phyloP scores from a whole-genome alignment of 2,888 invertebrate genomes.

The Ophioninae sp. region DNA sequence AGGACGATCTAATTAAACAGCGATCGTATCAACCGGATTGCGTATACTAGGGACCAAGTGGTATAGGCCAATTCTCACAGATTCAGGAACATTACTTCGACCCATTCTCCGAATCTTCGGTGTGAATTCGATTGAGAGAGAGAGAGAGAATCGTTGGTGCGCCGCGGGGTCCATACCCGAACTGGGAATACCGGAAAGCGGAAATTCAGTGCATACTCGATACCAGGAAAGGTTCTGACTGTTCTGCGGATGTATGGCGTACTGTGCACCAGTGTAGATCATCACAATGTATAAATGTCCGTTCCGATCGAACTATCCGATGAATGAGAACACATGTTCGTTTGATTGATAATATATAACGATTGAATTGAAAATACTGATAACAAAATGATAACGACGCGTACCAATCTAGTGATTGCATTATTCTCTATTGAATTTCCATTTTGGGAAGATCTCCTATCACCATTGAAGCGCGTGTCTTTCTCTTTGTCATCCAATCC shows the following conservation, averaged over 20 bases:
- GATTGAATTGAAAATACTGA: constrained; percentile 18
- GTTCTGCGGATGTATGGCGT: constrained; percentile 10
- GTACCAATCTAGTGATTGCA: not conserved
- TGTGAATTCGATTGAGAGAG: not conserved
- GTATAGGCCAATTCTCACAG: constrained; percentile 33
- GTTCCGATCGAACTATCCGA: not conserved
- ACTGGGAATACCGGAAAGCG: constrained; percentile 53
- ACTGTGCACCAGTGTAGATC: constrained; percentile 8
- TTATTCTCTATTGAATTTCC: constrained; percentile 21
- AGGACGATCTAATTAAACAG: constrained; percentile 52
- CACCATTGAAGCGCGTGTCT: constrained; percentile 9
- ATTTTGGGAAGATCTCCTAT: constrained; percentile 7
- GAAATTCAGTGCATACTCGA: constrained; percentile 50
- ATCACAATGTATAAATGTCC: not conserved
- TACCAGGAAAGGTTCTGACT: constrained; percentile 37
- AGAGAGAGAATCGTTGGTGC: constrained; percentile 30
- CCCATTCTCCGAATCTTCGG: constrained; percentile 40
- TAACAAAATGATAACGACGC: constrained; percentile 17
- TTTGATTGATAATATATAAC: constrained; percentile 25
- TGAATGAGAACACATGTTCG: constrained; percentile 17
- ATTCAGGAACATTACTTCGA: not conserved
- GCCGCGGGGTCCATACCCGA: constrained; percentile 38
- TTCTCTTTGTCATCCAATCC: constrained; percentile 29
- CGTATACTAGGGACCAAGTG: constrained; percentile 34
- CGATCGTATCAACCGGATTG: constrained; percentile 1